Conservation (phyloP, 2,888 invertebrate genomes). For the Cephus nigrinus region DNA sequence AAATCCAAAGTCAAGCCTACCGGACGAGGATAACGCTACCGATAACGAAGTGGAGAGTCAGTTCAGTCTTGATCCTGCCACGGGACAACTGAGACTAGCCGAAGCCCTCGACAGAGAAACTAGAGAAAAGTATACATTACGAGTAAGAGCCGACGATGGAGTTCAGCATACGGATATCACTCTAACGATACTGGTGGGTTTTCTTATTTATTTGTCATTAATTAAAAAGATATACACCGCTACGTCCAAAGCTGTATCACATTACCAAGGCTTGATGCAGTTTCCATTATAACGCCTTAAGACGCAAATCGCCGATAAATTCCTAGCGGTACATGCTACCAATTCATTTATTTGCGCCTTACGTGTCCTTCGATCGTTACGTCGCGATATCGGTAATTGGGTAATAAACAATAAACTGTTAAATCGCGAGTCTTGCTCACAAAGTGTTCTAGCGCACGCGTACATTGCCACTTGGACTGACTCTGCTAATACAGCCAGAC, state of each 20-base stretch:
- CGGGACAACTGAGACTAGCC: constrained; percentile 79
- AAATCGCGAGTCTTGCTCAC: not conserved
- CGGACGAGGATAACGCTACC: constrained; percentile 21
- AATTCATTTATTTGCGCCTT: not conserved
- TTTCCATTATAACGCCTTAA: not conserved
- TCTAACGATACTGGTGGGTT: constrained; percentile 81
- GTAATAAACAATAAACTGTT: constrained; percentile 1
- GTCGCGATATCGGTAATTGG: constrained; percentile 1
- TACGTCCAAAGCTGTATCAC: not conserved
- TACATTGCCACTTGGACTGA: not conserved
- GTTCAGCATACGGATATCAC: constrained; percentile 85
- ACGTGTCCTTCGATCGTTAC: constrained; percentile 1
- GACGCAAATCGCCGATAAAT: not conserved
- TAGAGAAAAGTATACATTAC: constrained; percentile 80
- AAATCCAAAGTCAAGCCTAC: constrained; percentile 51
- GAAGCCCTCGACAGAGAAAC: constrained; percentile 88
- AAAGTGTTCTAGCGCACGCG: constrained; percentile 1
- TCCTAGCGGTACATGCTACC: not conserved
- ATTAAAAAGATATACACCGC: not conserved
- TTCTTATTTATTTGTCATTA: constrained; percentile 6
- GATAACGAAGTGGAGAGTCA: constrained; percentile 70
- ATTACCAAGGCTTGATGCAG: not conserved
- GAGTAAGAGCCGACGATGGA: constrained; percentile 89
- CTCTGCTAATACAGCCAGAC: not conserved
- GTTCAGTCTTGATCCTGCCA: constrained; percentile 78